Conservation (phyloP, 2,113 vertebrate genomes). For the Corydoras sp. region DNA sequence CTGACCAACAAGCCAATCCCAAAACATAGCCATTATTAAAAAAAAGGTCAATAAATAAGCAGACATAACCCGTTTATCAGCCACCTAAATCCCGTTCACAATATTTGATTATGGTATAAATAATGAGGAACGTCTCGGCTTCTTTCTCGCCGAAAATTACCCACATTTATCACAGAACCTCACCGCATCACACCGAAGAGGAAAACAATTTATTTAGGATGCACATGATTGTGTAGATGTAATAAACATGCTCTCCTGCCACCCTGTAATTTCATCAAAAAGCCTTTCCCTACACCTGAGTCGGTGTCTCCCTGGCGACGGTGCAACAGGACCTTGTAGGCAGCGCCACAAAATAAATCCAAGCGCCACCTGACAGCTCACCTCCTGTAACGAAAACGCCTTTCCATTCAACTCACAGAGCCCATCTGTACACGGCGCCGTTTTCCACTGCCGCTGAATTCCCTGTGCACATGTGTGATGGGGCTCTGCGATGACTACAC, state of each 20-base stretch:
- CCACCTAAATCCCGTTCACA: background rate
- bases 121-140: background rate
- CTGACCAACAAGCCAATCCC: background rate
- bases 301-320: constrained; percentile 18
- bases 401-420: constrained; percentile 12
- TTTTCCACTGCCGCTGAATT: constrained; percentile 5
- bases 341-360: constrained; percentile 31
- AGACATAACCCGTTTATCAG: background rate
- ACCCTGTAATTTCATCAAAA: constrained; percentile 9
- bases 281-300: constrained; percentile 14
- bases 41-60: background rate
- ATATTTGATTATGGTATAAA: background rate
- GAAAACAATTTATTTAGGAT: background rate
- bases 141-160: background rate
- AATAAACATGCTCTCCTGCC: constrained; percentile 17
- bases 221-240: constrained; percentile 18
- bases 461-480: constrained; percentile 7
- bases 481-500: constrained; percentile 23
- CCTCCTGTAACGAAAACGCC: constrained; percentile 12
- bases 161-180: background rate
- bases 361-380: constrained; percentile 26
- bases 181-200: background rate
- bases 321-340: constrained; percentile 14
- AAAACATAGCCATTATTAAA: background rate
- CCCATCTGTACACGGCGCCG: constrained; percentile 17